Evolutionary conservation across 1,140 invertebrate species (phyloP).

Genomic region (Brachionus manjavacas): DNA sequence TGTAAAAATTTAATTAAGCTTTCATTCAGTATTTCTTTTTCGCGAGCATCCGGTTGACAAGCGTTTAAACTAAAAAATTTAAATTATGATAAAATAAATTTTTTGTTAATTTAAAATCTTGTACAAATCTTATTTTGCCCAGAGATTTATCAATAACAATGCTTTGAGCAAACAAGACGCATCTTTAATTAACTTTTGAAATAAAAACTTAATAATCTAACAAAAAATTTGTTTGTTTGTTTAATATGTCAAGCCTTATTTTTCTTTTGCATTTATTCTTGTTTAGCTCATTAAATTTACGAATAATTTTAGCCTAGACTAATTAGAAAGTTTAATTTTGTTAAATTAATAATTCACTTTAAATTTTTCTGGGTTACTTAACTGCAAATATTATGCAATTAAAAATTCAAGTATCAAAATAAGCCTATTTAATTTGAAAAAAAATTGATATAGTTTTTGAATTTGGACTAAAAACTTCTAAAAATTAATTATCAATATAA

Average conservation of each 20-base stretch:
- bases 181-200: background rate
- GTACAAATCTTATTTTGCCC: background rate
- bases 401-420: no score
- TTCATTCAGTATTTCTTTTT: background rate
- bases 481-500: no score
- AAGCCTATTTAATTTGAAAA: no score
- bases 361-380: no score
- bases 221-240: background rate
- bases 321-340: background rate
- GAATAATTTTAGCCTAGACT: background rate
- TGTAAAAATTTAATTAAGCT: slow-evolving; percentile 12
- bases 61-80: background rate
- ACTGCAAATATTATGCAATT: no score
- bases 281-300: background rate
- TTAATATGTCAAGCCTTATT: background rate
- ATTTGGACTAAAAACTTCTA: no score
- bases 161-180: background rate
- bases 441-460: no score
- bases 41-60: background rate
- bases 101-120: background rate
- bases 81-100: background rate
- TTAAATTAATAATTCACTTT: no score
- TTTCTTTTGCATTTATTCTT: background rate
- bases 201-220: background rate
- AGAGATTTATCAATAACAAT: background rate